These are phyloP conservation scores for Cichladusa arquata DNA, from an alignment of 2,113 vertebrate species.

Conservation along the genomic window DNA sequence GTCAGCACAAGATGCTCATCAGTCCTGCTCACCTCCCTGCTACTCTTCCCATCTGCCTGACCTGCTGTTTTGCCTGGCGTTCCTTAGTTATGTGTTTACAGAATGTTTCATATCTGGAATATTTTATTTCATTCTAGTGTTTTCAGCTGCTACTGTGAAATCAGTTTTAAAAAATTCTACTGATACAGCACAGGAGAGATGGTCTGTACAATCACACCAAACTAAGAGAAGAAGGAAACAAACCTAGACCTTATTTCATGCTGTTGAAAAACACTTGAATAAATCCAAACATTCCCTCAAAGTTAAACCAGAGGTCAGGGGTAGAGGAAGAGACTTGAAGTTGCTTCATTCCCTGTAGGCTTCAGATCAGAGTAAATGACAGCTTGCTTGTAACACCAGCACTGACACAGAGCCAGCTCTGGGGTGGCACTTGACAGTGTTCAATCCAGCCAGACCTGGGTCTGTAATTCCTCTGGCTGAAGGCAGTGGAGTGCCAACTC, in stretches of 20 bases:
- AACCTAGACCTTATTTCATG: background rate
- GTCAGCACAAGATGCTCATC: background rate
- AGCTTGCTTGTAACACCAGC: background rate
- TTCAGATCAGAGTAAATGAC: background rate
- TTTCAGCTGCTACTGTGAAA: background rate
- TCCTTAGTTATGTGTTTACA: background rate
- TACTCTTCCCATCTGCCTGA: background rate
- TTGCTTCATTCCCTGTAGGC: background rate
- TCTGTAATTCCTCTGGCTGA: background rate
- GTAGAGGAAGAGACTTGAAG: background rate
- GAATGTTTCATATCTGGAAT: background rate
- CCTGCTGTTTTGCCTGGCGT: background rate
- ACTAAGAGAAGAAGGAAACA: background rate
- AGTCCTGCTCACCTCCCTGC: background rate
- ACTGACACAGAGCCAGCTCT: background rate
- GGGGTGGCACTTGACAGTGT: background rate
- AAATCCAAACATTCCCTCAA: conserved; percentile 7
- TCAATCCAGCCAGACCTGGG: background rate
- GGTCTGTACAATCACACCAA: background rate
- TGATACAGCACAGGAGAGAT: background rate
- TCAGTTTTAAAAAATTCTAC: background rate
- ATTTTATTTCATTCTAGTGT: background rate
- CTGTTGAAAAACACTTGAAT: background rate
- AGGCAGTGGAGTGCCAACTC: background rate
- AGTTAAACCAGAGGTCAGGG: background rate